Base-by-base conservation (phyloP, 2,113 vertebrate genomes). In the Calidris pygmaea region DNA sequence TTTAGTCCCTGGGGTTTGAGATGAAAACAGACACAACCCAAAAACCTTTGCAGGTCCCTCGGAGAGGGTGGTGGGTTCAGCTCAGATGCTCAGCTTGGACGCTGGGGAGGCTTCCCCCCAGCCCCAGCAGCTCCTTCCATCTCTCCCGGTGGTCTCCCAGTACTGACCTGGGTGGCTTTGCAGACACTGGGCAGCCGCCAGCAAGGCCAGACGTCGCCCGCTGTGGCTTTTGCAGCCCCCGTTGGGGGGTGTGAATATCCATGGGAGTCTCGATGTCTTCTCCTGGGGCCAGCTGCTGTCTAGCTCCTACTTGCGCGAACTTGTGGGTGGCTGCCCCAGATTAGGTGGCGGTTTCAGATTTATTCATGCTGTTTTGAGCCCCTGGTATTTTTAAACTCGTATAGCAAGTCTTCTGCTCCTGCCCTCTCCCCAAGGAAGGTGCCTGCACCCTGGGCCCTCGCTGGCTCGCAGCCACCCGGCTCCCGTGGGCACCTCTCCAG, bases 191-290 rank as follows among this genome's bases (percentile, higher is more conserved):
- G 6, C 4, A 20, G 47, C 19, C 45, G 4, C 8, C 60, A 41
- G 47, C 41, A 3, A 10, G 68, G 41, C 47, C 52, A 3, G 5
- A 30, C 4, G 1, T 34, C 1, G 0, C 59, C 56, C 3, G 1
- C 29, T 0, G 0, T 1, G 34, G 34, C 30, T 1, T 56, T 45
- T 43, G 53, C 27, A 85, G 41, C 34, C 63, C 47, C 5, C 3
- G 0, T 2, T 29, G 24, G 23, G 34, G 10, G 4, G 3, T 27
- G 1, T 5, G 22, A 83, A 17, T 37, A 8, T 15, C 78, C 39
- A 1, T 0, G 1, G 66, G 65, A 92, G 48, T 59, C 50, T 22
- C 3, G 0, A 5, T 15, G 37, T 16, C 72, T 39, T 70, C 67
- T 74, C 48, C 87, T 11, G 22, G 19, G 9, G 39, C 23, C 35